A percentile compares a stretch with the other conserved stretches of the same genome.
Conservation (phyloP, 1,140 invertebrate genomes). For the Drosophila lowei region DNA sequence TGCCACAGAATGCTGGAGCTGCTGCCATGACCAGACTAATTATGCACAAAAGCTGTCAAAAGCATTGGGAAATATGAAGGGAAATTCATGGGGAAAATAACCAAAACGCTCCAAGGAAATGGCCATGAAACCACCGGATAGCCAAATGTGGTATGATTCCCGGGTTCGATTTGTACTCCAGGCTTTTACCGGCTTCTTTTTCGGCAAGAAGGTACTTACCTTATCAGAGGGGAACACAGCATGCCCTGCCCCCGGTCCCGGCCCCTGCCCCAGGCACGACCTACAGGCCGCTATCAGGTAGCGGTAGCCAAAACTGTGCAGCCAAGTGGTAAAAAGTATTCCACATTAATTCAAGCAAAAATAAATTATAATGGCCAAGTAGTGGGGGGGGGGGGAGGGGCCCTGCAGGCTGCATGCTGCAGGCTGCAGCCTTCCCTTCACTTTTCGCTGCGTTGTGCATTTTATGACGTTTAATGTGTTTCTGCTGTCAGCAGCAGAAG, state of each 20-base stretch:
- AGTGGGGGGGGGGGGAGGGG: neutral
- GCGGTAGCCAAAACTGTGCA: slow-evolving; percentile 63
- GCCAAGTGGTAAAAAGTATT: slow-evolving; percentile 80
- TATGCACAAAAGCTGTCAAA: slow-evolving; percentile 26
- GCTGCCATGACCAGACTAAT: slow-evolving; percentile 36
- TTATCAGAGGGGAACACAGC: slow-evolving; percentile 27
- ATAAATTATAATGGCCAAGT: slow-evolving; percentile 78
- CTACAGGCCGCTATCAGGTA: slow-evolving; percentile 59
- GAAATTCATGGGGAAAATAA: neutral
- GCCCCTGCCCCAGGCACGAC: neutral
- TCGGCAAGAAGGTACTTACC: slow-evolving; percentile 31
- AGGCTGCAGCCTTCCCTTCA: slow-evolving; percentile 7
- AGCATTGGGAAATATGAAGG: neutral
- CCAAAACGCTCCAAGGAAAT: no score
- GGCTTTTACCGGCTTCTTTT: slow-evolving; percentile 10
- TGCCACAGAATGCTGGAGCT: neutral
- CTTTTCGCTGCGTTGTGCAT: slow-evolving; percentile 75
- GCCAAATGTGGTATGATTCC: no score
- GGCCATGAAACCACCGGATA: no score
- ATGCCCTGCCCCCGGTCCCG: neutral
- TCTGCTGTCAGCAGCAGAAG: slow-evolving; percentile 76
- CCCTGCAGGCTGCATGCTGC: no score
- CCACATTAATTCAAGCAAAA: slow-evolving; percentile 81
- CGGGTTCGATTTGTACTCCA: neutral
- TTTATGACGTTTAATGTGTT: slow-evolving; percentile 81